These are phyloP conservation scores for Otolemur garnettii DNA, from an alignment of 2,113 vertebrate genomes.

Conservation along the genomic window DNA sequence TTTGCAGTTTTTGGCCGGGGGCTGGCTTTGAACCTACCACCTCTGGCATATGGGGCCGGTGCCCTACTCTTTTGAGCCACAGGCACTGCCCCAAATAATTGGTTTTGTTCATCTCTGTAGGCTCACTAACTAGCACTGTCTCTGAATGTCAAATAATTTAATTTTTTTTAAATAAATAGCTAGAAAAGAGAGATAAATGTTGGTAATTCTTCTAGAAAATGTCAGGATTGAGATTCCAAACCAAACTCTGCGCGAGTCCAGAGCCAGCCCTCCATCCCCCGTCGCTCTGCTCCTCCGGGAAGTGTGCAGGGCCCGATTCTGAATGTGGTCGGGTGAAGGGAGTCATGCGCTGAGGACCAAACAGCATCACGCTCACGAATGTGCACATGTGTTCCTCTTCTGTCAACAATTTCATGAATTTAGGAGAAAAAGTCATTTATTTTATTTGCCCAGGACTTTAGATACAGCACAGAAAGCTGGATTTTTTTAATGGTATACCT, in stretches of 20 bases:
- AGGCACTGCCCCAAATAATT: background rate
- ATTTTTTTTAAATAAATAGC: conserved; percentile 26
- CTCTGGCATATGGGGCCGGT: no score
- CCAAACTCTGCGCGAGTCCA: background rate
- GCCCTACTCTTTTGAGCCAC: no score
- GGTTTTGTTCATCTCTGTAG: conserved; percentile 2
- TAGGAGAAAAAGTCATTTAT: background rate
- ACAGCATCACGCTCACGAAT: background rate
- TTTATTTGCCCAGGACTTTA: conserved; percentile 28
- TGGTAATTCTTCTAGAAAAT: background rate
- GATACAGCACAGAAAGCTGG: background rate
- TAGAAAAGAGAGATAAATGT: conserved; percentile 24
- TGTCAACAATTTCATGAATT: background rate
- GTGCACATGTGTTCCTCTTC: background rate
- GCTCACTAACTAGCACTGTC: background rate
- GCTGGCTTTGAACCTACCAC: no score
- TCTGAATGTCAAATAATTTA: conserved; percentile 6
- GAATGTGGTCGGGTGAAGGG: background rate
- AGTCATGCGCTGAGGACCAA: background rate
- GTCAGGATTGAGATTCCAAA: background rate
- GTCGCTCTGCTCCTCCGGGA: background rate
- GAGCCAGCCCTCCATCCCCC: background rate
- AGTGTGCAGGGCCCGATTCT: background rate
- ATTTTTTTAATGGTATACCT: conserved; percentile 33
- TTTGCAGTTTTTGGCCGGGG: no score